These are phyloP conservation scores for Protophormia terraenovae DNA, from an alignment of 2,888 invertebrate species.

Conservation along the genomic window DNA sequence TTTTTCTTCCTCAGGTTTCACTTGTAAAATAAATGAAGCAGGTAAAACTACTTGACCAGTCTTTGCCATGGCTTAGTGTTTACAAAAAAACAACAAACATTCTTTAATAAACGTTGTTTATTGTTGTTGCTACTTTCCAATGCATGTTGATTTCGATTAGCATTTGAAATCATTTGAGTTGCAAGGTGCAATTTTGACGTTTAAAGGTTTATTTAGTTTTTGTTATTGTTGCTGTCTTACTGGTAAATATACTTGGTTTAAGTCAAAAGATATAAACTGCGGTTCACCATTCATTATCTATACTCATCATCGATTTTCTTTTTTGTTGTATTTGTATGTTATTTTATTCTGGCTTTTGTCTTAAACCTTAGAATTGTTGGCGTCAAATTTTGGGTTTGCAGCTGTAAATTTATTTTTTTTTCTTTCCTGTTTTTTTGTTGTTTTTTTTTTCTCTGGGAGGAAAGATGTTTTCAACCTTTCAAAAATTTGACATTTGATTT, in stretches of 20 bases:
- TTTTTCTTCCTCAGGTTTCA: conserved; percentile 47
- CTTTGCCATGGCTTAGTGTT: conserved; percentile 4
- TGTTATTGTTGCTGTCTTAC: neutral
- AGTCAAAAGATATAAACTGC: conserved; percentile 50
- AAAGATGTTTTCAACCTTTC: conserved; percentile 29
- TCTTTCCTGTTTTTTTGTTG: neutral
- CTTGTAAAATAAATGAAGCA: conserved; percentile 18
- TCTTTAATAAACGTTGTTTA: conserved; percentile 2
- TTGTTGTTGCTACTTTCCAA: conserved; percentile 10
- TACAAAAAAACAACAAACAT: conserved; percentile 1
- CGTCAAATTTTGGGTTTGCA: conserved; percentile 47
- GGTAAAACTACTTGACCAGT: conserved; percentile 56
- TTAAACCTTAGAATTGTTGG: conserved; percentile 51
- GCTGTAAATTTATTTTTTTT: conserved; percentile 48
- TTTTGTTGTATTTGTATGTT: neutral
- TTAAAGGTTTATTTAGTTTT: conserved; percentile 35
- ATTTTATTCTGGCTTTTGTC: neutral
- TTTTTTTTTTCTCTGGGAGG: neutral
- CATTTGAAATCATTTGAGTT: conserved; percentile 79
- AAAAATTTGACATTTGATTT: conserved; percentile 58
- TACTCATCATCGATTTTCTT: conserved; percentile 55
- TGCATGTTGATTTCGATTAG: conserved; percentile 74
- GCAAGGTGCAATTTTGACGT: conserved; percentile 78
- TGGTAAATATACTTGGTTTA: conserved; percentile 20
- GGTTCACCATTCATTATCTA: conserved; percentile 66